Evolutionary conservation across 1,140 invertebrate genomes (phyloP).

Genomic region (Cydia fagiglandana): DNA sequence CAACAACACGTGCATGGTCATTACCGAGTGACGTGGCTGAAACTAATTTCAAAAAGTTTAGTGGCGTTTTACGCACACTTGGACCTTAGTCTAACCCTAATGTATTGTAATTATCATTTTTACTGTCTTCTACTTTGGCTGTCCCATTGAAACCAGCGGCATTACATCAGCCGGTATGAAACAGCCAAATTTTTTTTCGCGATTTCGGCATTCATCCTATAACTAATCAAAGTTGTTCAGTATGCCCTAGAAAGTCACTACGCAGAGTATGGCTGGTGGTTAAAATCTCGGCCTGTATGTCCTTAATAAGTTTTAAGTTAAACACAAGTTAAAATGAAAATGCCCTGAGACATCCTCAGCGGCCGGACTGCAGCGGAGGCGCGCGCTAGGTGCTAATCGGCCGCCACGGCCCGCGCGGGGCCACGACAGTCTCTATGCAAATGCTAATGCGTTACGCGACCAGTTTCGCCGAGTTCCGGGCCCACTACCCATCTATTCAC

Average conservation of each 20-base stretch:
- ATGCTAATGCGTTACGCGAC: slow-evolving; percentile 71
- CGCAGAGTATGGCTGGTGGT: no score
- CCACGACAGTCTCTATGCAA: slow-evolving; percentile 78
- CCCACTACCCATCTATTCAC: slow-evolving; percentile 65
- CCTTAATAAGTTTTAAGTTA: not conserved
- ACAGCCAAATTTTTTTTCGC: no score
- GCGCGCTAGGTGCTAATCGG: slow-evolving; percentile 67
- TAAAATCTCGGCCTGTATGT: no score
- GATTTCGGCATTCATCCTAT: no score
- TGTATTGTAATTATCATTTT: no score
- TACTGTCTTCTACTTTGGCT: no score
- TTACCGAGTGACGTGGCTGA: not conserved
- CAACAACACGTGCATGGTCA: not conserved
- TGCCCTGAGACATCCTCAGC: slow-evolving; percentile 1
- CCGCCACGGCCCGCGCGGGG: slow-evolving; percentile 52
- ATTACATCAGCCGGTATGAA: no score
- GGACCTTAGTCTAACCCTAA: not conserved
- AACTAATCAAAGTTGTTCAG: no score
- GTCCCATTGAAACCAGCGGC: no score
- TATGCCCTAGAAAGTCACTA: no score
- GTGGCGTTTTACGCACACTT: not conserved
- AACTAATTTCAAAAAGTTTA: not conserved
- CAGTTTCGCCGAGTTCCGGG: slow-evolving; percentile 75
- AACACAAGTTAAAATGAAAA: not conserved
- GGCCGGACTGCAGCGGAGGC: slow-evolving; percentile 34